Evolutionary conservation across 2,113 vertebrate species (phyloP), one percentile per base, ranked within the genome.

Genomic region (Plotosus lineatus): DNA sequence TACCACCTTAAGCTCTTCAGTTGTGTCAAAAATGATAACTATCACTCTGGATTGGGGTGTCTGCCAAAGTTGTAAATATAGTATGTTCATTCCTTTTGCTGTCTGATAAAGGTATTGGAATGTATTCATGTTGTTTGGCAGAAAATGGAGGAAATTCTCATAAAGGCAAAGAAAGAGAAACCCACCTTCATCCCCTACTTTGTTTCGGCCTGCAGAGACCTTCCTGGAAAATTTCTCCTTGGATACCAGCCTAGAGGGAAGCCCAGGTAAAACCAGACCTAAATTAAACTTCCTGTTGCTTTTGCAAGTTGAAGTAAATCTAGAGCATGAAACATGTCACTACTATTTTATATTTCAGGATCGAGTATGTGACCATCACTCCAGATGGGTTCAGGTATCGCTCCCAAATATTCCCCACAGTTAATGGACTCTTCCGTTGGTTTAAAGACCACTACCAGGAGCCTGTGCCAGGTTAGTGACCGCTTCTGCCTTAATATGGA

Each of bases 381-480:
- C 96, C 98, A 0, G 98, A 99, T 87, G 98, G 98, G 69, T 98
- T 98, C 92, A 94, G 98, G 68, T 99, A 99, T 87, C 94, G 98
- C 33, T 96, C 96, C n/a, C 98, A 99, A 83, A 90, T 98, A 77
- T 99, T 99, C 86, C 93, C 96, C 21, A 95, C 97, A 0, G 96
- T 99, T 78, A 99, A 99, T 0, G 96, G 97, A 42, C 94, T 98
- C 17, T 99, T 99, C 93, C 94, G 97, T 38, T 99, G 98, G 97
- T 99, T 99, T 91, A 99, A 99, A 89, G 97, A 99, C 90, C 98
- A 99, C 88, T 99, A 97, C 86, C 97, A 98, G 68, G 98, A 99
- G 85, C 98, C 98, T 53, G 96, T 99, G 23, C 98, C 98, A 88
- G 98, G 98, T 98, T 85, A 86, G 78, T 69, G 63, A 31, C 3